Base-by-base conservation (phyloP, 2,113 vertebrate species). In the Oryzias celebensis region DNA sequence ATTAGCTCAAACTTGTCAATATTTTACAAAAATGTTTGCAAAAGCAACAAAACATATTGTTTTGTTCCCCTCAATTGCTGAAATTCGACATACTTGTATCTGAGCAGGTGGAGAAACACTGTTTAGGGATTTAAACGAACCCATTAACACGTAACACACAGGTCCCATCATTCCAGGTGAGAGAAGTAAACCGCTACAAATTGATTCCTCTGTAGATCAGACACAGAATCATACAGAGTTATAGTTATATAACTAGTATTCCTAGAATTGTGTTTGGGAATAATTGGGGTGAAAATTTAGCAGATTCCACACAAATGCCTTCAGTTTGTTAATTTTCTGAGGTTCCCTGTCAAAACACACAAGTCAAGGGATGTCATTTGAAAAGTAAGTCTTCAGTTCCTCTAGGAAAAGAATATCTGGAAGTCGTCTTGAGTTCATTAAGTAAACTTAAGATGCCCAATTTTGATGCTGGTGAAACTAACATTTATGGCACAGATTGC, bases 231-330 rank as follows among this genome's bases (percentile, higher is more conserved):
- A 52, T 50, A 45, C 31, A 68, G 42, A 42, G 23, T 6, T 44
- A 68, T 62, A 42, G 23, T 6, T 44, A 68, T 62, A 36, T 31
- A 36, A 77, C 62, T 5, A 5, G 54, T 62, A 47, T 24, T 50
- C 10, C 17, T 2, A 48, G 46, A 41, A 52, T 36, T 48, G 42
- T 65, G 4, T 59, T 71, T 49, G 56, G 31, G 10, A 10, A 36
- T 12, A 36, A 36, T 46, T 14, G 20, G 24, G 55, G 41, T 52
- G 18, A 43, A 8, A 1, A 56, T 48, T 56, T 16, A 55, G 51
- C 24, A 26, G 15, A 44, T 44, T 60, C 8, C 49, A 7, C n/a
- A 42, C 5, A 52, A 20, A 8, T 13, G 26, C 17, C 10, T 28
- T 23, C 49, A 24, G 13, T 15, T 20, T 51, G 20, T 1, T 28